Conservation (phyloP, 2,888 invertebrate species). For the Conops quadrifasciatus region DNA sequence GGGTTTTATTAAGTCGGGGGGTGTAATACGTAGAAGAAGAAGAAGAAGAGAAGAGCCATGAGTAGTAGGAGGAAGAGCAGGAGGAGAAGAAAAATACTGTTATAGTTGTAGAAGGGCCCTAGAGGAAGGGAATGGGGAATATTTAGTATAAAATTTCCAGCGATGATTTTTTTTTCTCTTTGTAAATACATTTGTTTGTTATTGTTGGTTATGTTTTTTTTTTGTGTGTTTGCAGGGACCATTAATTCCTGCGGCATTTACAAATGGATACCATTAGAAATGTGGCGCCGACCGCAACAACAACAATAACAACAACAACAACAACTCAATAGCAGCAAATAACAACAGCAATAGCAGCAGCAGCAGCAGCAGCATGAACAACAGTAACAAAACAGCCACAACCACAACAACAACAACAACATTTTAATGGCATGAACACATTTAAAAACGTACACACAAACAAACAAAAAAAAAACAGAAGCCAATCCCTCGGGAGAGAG, state of each 20-base stretch:
- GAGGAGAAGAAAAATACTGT: too few relatives aligned
- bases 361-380: slow-evolving; percentile 19
- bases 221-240: slow-evolving; percentile 77
- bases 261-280: slow-evolving; percentile 92
- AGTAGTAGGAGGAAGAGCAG: too few relatives aligned
- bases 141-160: not conserved
- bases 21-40: not conserved
- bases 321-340: slow-evolving; percentile 40
- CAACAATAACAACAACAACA: slow-evolving; percentile 45
- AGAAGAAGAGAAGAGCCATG: not conserved
- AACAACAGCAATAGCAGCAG: slow-evolving; percentile 11
- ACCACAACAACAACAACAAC: slow-evolving; percentile 34
- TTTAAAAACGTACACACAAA: slow-evolving; percentile 34
- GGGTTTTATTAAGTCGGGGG: not conserved
- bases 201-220: slow-evolving; percentile 34
- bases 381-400: too few relatives aligned
- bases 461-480: slow-evolving; percentile 39
- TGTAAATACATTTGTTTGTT: slow-evolving; percentile 9
- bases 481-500: slow-evolving; percentile 40
- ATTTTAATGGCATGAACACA: slow-evolving; percentile 28
- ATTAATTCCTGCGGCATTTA: slow-evolving; percentile 97
- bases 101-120: too few relatives aligned
- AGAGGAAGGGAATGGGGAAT: not conserved
- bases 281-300: slow-evolving; percentile 56
- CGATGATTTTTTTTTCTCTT: not conserved